Conservation (phyloP, 2,113 vertebrate species). For the Chitala chitala region DNA sequence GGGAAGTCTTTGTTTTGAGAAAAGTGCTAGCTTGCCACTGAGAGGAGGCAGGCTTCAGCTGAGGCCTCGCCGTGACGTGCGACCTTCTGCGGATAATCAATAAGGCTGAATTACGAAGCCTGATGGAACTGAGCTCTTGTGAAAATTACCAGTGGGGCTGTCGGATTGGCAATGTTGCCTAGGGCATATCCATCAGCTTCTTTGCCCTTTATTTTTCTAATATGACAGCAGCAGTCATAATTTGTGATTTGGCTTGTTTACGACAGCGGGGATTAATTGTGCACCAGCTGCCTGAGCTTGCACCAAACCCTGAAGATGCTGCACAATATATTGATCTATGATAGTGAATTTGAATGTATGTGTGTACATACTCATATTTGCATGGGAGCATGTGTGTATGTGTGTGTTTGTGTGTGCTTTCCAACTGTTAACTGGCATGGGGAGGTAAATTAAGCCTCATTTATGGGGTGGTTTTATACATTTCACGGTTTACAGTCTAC, state of each 20-base stretch:
- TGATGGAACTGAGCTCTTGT: conserved; percentile 47
- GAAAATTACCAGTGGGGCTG: conserved; percentile 43
- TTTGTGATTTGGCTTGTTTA: background rate
- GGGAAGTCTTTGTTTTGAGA: background rate
- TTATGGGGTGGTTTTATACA: conserved; percentile 30
- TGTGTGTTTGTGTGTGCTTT: background rate
- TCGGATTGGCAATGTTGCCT: conserved; percentile 7
- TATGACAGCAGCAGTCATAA: background rate
- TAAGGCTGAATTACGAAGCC: conserved; percentile 54
- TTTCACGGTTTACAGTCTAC: conserved; percentile 46
- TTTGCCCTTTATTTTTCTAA: background rate
- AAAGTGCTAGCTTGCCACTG: background rate
- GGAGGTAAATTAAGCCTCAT: conserved; percentile 43
- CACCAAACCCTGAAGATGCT: background rate
- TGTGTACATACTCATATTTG: too few species aligned
- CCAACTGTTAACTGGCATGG: conserved; percentile 9
- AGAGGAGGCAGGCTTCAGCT: conserved; percentile 34
- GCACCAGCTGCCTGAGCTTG: background rate
- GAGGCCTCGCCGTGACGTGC: conserved; percentile 48
- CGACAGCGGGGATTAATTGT: conserved; percentile 11
- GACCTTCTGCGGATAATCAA: conserved; percentile 51
- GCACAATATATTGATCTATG: background rate
- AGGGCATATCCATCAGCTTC: conserved; percentile 3
- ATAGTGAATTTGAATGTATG: too few species aligned
- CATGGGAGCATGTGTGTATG: too few species aligned